A percentile compares a stretch with the other conserved stretches of the same genome.
These are phyloP conservation scores for Catharus ustulatus DNA, from an alignment of 2,797 vertebrate species.

Conservation along the genomic window DNA sequence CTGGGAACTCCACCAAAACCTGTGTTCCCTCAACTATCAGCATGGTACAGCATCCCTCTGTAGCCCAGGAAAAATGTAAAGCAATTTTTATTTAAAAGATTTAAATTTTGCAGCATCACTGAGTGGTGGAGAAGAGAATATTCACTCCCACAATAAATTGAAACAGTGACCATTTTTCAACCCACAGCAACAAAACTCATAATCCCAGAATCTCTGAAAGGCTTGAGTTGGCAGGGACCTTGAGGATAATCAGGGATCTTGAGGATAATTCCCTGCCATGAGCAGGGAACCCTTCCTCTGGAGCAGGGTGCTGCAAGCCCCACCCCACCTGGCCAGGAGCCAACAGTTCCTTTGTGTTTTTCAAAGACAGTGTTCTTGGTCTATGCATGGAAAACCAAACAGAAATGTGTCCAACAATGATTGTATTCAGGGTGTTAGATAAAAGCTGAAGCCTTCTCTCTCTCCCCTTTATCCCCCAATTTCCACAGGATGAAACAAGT, in stretches of 20 bases:
- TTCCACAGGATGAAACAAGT: neutral
- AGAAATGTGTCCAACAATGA: neutral
- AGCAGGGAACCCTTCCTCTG: neutral
- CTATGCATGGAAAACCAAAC: neutral
- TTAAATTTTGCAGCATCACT: neutral
- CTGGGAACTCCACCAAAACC: neutral
- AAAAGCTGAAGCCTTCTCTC: neutral
- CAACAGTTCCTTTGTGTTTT: neutral
- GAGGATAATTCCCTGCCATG: neutral
- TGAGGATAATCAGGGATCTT: neutral
- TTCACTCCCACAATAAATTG: neutral
- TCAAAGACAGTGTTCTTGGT: neutral
- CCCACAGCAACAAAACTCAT: neutral
- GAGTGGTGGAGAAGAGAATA: neutral
- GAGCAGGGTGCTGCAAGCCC: neutral
- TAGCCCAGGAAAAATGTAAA: neutral
- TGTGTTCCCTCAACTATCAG: neutral
- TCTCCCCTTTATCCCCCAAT: neutral
- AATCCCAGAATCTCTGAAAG: neutral
- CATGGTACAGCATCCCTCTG: fast-evolving
- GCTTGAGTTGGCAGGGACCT: neutral
- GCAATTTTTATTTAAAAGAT: neutral
- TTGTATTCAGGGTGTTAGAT: neutral
- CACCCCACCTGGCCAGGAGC: neutral
- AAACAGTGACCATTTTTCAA: neutral